phyloP scores from a whole-genome alignment of 2,888 invertebrate species.

The Julus scandinavius region DNA sequence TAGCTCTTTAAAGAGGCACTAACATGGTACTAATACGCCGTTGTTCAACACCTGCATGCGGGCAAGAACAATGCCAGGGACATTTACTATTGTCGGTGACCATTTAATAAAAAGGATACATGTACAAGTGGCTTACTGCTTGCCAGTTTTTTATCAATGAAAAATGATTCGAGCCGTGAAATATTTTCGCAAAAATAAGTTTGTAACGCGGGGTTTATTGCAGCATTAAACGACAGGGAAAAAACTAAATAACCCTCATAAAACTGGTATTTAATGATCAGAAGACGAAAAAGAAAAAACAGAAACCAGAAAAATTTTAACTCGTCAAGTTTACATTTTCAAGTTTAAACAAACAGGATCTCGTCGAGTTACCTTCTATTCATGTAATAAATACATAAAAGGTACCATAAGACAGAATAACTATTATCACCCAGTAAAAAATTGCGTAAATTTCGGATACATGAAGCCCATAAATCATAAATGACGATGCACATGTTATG shows the following conservation, averaged over 20 bases:
- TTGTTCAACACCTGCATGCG: constrained; percentile 38
- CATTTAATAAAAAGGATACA: background rate
- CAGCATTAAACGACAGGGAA: constrained; percentile 43
- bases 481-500: background rate
- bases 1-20: constrained; percentile 37
- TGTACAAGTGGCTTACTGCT: constrained; percentile 3
- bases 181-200: constrained; percentile 25
- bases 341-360: constrained; percentile 42
- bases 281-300: background rate
- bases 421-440: background rate
- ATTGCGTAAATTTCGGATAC: background rate
- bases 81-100: constrained; percentile 9
- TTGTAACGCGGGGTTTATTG: constrained; percentile 3
- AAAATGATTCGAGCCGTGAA: constrained; percentile 36
- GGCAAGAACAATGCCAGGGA: constrained; percentile 41
- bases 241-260: constrained; percentile 31
- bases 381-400: background rate
- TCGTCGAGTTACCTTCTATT: background rate
- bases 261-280: constrained; percentile 44
- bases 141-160: constrained; percentile 37
- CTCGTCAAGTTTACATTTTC: background rate
- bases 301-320: constrained; percentile 3
- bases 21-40: constrained; percentile 15
- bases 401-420: background rate
- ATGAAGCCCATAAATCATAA: background rate